Conservation (phyloP, 2,113 vertebrate genomes). For the Mesoclemmys tuberculata region DNA sequence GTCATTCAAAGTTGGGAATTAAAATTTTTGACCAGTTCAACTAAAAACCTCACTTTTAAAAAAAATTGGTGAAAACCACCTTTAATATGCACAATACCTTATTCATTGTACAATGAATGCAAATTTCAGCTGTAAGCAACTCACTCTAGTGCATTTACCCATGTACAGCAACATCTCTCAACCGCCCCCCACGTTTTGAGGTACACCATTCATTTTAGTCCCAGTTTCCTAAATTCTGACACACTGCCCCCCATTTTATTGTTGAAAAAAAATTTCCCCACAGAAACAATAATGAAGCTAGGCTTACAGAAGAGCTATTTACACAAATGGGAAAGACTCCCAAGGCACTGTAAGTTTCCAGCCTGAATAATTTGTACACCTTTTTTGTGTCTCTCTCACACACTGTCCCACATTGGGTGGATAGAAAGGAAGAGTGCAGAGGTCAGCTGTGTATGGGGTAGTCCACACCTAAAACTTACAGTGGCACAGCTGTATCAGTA, state of each 20-base stretch:
- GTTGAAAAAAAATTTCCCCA: background rate
- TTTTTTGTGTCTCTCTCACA: background rate
- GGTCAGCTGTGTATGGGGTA: accelerated
- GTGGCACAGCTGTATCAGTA: too few relatives aligned
- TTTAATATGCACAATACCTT: background rate
- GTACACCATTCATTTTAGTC: background rate
- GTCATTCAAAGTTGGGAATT: background rate
- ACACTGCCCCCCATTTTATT: background rate
- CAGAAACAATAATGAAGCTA: accelerated
- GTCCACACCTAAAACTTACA: too few relatives aligned
- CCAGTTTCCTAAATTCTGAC: background rate
- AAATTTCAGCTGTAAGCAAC: background rate
- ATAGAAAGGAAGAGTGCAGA: accelerated
- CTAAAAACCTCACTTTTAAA: background rate
- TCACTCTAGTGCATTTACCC: background rate
- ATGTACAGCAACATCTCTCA: background rate
- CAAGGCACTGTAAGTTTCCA: background rate
- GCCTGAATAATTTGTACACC: background rate
- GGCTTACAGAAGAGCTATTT: background rate
- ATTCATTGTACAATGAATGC: background rate
- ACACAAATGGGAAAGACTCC: background rate
- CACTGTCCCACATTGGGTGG: background rate
- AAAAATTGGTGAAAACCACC: background rate
- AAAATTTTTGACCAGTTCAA: background rate
- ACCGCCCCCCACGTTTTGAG: background rate